A percentile compares a stretch with the other conserved stretches of the same genome.
Evolutionary conservation across 2,113 vertebrate species (phyloP).

Genomic region (Otus sunia): DNA sequence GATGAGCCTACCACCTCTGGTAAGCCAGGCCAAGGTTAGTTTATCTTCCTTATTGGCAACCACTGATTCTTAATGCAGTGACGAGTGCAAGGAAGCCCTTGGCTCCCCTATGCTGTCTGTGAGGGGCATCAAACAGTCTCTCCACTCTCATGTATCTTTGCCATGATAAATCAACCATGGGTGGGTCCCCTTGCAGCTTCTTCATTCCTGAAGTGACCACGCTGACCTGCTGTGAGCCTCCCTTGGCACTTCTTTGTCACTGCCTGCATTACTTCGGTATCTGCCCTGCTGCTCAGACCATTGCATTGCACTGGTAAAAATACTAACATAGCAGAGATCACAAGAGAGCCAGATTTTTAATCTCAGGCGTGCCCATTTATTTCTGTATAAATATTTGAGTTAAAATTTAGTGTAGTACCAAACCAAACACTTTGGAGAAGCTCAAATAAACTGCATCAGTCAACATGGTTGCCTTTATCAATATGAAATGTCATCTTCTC

Average conservation of each 20-base stretch:
- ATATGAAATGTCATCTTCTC: conserved; percentile 34
- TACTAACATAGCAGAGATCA: neutral
- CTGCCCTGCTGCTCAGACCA: neutral
- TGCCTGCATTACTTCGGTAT: fast-evolving
- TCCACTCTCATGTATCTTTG: neutral
- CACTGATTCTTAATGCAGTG: neutral
- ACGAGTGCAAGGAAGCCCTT: neutral
- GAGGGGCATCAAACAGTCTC: neutral
- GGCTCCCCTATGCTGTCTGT: neutral
- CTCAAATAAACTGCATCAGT: conserved; percentile 35
- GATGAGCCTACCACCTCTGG: neutral
- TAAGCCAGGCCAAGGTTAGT: neutral
- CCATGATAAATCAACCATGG: neutral
- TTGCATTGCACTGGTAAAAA: neutral
- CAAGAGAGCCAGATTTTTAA: neutral
- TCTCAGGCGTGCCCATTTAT: neutral
- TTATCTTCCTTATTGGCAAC: neutral
- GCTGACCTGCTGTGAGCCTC: neutral
- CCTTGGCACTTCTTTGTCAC: neutral
- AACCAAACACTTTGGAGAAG: conserved; percentile 26
- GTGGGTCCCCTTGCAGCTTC: neutral
- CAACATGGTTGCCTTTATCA: conserved; percentile 13
- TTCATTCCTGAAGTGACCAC: neutral
- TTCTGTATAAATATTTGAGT: conserved; percentile 33
- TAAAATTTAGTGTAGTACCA: conserved; percentile 11